Base-by-base conservation (phyloP, 2,797 vertebrate species). In the Falco peregrinus region DNA sequence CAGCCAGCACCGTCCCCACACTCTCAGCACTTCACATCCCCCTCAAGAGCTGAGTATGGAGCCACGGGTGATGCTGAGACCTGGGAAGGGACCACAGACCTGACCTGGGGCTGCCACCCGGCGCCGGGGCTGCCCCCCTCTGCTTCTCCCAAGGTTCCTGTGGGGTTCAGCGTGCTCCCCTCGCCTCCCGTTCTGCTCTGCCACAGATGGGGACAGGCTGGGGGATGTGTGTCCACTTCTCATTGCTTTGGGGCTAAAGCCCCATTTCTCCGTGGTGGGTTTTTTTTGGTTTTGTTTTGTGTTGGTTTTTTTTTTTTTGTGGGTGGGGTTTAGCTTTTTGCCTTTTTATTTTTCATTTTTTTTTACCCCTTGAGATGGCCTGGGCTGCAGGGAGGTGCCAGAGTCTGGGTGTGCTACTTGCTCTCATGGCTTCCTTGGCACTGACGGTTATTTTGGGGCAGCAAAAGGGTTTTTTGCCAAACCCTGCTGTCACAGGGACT, bases 121-220 rank as follows among this genome's bases (percentile, higher is more conserved):
- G 26, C 17, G 16, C 25, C 0, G 5, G 35, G 21, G 26, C 65
- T 67, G 20, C 10, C 6, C 33, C 37, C 4, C 17, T 57, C 39
- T 13, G 25, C 81, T 51, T 57, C 31, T 39, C 16, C 13, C 9
- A 17, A 24, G 61, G n/a, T 31, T 86, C 37, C 47, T 47, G 28
- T 0, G 0, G 47, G 50, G 12, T 70, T 83, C 69, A 51, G 35
- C 0, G 0, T 28, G 11, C 35, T 73, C 53, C 18, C 6, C 25
- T 84, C 7, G 3, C 33, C 48, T 83, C 64, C 37, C 0, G 0
- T 51, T 21, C n/a, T 43, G 33, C 63, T 39, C 25, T 2, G 4
- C 29, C 5, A 4, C 25, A 6, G 26, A 5, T 1, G 1, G 47
- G 33, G 39, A 47, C 14, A 17, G 33, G 11, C 19, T 35, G 59